Conservation (phyloP, 2,888 invertebrate species). For the Netelia inedita region DNA sequence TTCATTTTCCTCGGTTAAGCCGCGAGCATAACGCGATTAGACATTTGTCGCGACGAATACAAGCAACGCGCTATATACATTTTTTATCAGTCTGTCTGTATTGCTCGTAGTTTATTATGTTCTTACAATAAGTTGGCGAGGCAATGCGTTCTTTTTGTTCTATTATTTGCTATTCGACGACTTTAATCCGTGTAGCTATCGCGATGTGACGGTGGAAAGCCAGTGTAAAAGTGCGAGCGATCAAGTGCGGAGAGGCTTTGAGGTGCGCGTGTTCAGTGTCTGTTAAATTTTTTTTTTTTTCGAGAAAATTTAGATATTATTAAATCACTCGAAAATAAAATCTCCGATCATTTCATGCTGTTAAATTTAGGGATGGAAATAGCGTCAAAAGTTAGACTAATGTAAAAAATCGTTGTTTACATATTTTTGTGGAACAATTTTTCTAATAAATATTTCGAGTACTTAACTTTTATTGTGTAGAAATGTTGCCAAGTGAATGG, state of each 20-base stretch:
- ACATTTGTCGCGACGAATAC: background rate
- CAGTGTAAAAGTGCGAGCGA: constrained; percentile 42
- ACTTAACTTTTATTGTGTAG: no score
- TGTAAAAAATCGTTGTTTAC: no score
- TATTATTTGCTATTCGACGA: constrained; percentile 20
- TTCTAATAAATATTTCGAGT: no score
- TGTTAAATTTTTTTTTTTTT: background rate
- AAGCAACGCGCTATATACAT: background rate
- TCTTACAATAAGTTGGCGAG: constrained; percentile 15
- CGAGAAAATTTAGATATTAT: no score
- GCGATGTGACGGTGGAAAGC: background rate
- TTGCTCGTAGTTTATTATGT: constrained; percentile 13
- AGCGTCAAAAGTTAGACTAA: no score
- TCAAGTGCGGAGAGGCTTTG: constrained; percentile 14
- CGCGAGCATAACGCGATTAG: constrained; percentile 46
- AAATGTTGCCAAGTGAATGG: no score
- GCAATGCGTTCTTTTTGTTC: constrained; percentile 4
- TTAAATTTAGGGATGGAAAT: no score
- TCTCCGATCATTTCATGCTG: no score
- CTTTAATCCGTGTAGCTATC: constrained; percentile 9
- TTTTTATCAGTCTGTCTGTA: constrained; percentile 35
- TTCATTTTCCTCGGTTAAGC: constrained; percentile 43
- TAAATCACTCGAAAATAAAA: no score
- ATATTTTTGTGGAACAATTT: no score
- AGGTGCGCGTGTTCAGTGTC: constrained; percentile 7